phyloP scores from a whole-genome alignment of 2,888 invertebrate genomes.

The Pristionchus mayeri region DNA sequence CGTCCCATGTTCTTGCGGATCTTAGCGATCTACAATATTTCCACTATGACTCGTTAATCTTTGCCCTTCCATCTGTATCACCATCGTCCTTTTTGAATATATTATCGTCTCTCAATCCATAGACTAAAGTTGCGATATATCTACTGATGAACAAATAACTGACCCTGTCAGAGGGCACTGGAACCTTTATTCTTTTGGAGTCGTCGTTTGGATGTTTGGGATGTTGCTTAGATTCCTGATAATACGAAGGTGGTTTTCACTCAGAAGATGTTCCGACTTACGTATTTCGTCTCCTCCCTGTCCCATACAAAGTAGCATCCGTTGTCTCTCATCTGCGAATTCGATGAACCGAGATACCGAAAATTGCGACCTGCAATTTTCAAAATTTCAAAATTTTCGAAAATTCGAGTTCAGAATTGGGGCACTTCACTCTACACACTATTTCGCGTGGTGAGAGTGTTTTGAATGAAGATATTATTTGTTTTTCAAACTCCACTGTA shows the following conservation, averaged over 20 bases:
- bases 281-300: background rate
- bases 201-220: background rate
- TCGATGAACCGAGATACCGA: constrained; percentile 74
- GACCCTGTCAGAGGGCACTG: background rate
- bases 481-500: constrained; percentile 25
- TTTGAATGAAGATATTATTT: too few relatives aligned
- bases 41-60: background rate
- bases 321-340: constrained; percentile 74
- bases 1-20: constrained; percentile 53
- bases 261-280: background rate
- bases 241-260: background rate
- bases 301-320: constrained; percentile 70
- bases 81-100: too few relatives aligned
- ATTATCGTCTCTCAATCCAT: background rate
- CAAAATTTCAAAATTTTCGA: too few relatives aligned
- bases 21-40: background rate
- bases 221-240: background rate
- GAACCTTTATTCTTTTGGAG: background rate
- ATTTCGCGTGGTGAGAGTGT: background rate
- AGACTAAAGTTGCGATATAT: too few relatives aligned
- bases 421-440: too few relatives aligned
- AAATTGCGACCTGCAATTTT: constrained; percentile 58
- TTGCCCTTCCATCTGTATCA: too few relatives aligned
- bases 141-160: too few relatives aligned
- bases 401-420: too few relatives aligned